Conservation (phyloP, 2,888 invertebrate species). For the Muschampia plurimacula region DNA sequence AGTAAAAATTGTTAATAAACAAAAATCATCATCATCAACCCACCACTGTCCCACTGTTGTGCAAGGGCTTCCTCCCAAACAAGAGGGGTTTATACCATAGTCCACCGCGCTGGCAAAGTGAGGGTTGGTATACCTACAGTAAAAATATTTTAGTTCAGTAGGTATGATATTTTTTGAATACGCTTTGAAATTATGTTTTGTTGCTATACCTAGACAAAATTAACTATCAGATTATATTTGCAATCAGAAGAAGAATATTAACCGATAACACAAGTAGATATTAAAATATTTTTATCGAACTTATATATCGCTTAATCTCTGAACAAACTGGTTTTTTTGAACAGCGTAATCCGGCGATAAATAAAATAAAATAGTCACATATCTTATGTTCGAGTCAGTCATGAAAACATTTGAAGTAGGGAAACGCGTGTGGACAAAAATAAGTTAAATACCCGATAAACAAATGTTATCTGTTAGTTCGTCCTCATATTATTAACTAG, state of each 20-base stretch:
- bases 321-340: slow-evolving; percentile 20
- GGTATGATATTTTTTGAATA: too few relatives aligned
- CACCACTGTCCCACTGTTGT: too few relatives aligned
- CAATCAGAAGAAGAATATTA: background rate
- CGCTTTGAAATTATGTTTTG: too few relatives aligned
- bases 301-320: slow-evolving; percentile 9
- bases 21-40: too few relatives aligned
- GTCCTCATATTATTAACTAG: background rate
- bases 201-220: background rate
- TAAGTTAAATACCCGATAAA: slow-evolving; percentile 14
- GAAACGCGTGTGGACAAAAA: slow-evolving; percentile 17
- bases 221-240: background rate
- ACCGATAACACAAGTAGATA: slow-evolving; percentile 4
- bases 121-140: too few relatives aligned
- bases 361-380: slow-evolving; percentile 14
- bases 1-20: too few relatives aligned
- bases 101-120: too few relatives aligned
- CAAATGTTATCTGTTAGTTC: slow-evolving; percentile 15
- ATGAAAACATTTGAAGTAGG: slow-evolving; percentile 10
- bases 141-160: too few relatives aligned
- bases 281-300: slow-evolving; percentile 18
- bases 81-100: too few relatives aligned
- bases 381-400: slow-evolving; percentile 14
- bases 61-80: too few relatives aligned
- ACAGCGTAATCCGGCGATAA: slow-evolving; percentile 32